A percentile compares a stretch with the other conserved stretches of the same genome.
Evolutionary conservation across 2,888 invertebrate species (phyloP).

Genomic region (Trileptium ribeirensis): DNA sequence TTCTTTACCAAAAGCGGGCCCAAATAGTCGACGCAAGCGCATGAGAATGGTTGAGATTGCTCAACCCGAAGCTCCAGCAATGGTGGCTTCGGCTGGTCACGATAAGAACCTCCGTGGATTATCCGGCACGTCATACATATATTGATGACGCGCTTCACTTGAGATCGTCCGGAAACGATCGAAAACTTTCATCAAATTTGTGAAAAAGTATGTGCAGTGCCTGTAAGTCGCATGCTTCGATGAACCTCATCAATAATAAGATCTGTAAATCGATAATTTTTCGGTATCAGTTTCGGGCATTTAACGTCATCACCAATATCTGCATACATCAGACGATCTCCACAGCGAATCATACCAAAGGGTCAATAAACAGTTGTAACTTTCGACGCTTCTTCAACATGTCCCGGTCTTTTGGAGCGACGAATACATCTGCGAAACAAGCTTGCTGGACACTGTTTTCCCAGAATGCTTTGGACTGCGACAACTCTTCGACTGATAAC

Average conservation of each 20-base stretch:
- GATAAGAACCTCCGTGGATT: not conserved
- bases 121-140: not conserved
- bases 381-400: not conserved
- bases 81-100: not conserved
- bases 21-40: not conserved
- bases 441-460: not conserved
- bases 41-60: not conserved
- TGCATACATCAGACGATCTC: not conserved
- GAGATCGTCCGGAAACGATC: conserved; percentile 1
- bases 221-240: not conserved
- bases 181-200: not conserved
- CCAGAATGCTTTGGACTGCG: not conserved
- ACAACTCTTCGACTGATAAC: not conserved
- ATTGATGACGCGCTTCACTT: not conserved
- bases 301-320: not conserved
- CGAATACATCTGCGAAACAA: not conserved
- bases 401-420: not conserved
- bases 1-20: conserved; percentile 10
- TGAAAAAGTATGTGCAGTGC: conserved; percentile 9
- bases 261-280: not conserved
- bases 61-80: not conserved
- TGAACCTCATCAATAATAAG: not conserved
- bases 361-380: not conserved
- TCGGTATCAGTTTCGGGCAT: conserved; percentile 15
- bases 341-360: conserved; percentile 4